These are phyloP conservation scores for Oreortyx pictus DNA, from an alignment of 2,797 vertebrate genomes.

Conservation along the genomic window DNA sequence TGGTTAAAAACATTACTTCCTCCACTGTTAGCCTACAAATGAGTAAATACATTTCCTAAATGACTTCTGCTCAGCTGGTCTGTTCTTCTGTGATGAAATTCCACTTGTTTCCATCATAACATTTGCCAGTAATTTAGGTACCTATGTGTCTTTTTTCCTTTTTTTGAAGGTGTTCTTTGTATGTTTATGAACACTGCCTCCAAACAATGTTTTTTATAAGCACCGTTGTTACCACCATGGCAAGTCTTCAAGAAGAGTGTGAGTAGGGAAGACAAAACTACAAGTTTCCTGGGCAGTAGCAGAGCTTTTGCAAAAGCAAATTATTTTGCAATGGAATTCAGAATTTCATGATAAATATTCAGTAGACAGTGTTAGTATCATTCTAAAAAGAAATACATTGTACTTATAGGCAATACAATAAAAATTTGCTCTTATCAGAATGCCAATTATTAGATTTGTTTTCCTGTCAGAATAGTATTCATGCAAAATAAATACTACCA, in stretches of 20 bases:
- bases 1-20: neutral
- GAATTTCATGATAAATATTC: neutral
- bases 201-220: constrained; percentile 5
- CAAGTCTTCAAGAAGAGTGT: neutral
- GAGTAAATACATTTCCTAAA: neutral
- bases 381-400: neutral
- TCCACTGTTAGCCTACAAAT: neutral
- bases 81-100: constrained; percentile 4
- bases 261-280: neutral
- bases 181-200: neutral
- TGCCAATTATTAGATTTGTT: neutral
- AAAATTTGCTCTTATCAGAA: neutral
- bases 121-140: neutral
- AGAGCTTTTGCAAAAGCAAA: neutral
- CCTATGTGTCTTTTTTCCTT: neutral
- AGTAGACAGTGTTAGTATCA: neutral
- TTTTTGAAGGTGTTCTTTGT: neutral
- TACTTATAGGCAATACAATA: neutral
- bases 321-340: neutral
- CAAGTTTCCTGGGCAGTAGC: neutral
- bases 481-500: neutral
- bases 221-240: neutral
- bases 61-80: neutral
- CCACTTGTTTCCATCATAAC: neutral
- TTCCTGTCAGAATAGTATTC: neutral